These are phyloP conservation scores for Caenorhabditis sinica DNA, from an alignment of 2,888 invertebrate species.

Conservation along the genomic window DNA sequence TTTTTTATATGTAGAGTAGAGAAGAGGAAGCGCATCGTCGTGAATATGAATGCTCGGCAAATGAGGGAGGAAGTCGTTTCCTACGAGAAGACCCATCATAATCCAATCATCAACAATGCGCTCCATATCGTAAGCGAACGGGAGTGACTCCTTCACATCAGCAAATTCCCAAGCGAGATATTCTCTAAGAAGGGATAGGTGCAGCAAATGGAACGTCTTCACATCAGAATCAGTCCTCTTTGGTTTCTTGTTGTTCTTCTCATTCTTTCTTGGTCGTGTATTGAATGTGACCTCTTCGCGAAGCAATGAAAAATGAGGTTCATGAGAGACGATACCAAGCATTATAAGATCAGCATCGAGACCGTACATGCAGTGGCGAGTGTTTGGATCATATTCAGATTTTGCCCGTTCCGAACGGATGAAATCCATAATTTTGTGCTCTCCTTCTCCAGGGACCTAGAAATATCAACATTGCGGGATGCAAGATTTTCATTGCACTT, in stretches of 20 bases:
- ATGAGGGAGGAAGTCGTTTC: conserved; percentile 98
- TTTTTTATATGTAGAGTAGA: conserved; percentile 89
- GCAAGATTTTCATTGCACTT: conserved; percentile 65
- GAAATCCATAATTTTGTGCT: conserved; percentile 99
- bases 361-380: conserved; percentile 96
- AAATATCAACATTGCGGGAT: conserved; percentile 26
- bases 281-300: conserved; percentile 90
- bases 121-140: conserved; percentile 91
- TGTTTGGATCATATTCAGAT: conserved; percentile 92
- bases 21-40: conserved; percentile 91
- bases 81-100: conserved; percentile 84
- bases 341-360: conserved; percentile 98
- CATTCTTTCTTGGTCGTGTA: conserved; percentile 56
- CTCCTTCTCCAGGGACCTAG: conserved; percentile 94
- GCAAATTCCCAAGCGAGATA: conserved; percentile 94
- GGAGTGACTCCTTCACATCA: conserved; percentile 84
- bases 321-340: conserved; percentile 95
- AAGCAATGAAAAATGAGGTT: conserved; percentile 94
- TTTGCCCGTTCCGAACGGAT: conserved; percentile 91
- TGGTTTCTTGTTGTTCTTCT: conserved; percentile 54
- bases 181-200: conserved; percentile 93
- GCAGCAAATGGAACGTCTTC: conserved; percentile 94
- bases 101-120: conserved; percentile 98
- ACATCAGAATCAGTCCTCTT: conserved; percentile 85
- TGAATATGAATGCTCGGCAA: conserved; percentile 95